Percentiles rank a stretch among this genome's conserved stretches.
phyloP scores from a whole-genome alignment of 2,113 vertebrate species.

The Elephas maximus region DNA sequence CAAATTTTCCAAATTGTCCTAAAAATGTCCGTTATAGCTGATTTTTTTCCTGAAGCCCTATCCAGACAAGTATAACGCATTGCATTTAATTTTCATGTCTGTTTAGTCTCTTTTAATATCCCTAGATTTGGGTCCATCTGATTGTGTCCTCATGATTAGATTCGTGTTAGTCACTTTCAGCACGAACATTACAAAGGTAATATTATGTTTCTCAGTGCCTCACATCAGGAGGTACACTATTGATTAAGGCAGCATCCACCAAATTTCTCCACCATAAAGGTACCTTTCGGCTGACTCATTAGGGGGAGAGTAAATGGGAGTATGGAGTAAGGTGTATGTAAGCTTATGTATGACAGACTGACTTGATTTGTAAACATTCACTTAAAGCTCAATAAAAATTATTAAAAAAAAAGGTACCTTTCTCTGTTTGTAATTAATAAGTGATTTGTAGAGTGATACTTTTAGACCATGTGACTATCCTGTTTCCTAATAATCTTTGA shows the following conservation, averaged over 20 bases:
- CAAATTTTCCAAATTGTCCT: background rate
- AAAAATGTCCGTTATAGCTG: background rate
- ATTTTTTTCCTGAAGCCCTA: background rate
- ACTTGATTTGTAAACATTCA: no score
- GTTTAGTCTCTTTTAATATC: conserved; percentile 27
- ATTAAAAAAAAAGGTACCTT: background rate
- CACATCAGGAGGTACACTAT: background rate
- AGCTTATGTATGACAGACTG: no score
- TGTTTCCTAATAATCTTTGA: background rate
- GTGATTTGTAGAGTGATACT: background rate
- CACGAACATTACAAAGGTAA: background rate
- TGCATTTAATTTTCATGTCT: conserved; percentile 17
- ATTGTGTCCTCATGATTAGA: background rate
- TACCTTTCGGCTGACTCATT: background rate
- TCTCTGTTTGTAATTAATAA: background rate
- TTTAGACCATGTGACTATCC: background rate
- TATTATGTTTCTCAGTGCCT: background rate
- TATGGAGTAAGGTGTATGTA: no score
- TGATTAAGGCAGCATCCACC: background rate
- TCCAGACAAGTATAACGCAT: background rate
- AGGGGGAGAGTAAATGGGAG: no score
- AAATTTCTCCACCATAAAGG: background rate
- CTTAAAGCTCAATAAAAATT: no score
- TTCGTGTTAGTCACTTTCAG: conserved; percentile 21
- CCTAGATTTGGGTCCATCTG: background rate